These are phyloP conservation scores for Indicator indicator DNA, from an alignment of 2,113 vertebrate genomes.

Conservation along the genomic window DNA sequence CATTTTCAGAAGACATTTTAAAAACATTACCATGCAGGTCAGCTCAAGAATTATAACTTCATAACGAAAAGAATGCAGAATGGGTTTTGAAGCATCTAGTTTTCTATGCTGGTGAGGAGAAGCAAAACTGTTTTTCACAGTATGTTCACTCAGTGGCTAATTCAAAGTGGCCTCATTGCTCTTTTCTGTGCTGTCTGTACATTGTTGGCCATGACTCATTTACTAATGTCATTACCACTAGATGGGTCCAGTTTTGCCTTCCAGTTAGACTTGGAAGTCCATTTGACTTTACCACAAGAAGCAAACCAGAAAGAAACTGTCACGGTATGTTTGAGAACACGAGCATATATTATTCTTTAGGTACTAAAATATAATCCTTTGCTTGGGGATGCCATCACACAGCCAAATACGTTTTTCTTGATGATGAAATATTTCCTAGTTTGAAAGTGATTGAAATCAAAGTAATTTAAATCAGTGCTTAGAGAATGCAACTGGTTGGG, in stretches of 20 bases:
- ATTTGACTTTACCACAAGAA: not conserved
- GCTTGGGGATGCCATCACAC: not conserved
- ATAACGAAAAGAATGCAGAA: slow-evolving; percentile 9
- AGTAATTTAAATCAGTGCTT: not conserved
- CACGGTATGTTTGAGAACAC: not conserved
- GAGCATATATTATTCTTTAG: not conserved
- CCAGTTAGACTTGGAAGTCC: not conserved
- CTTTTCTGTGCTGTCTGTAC: not conserved
- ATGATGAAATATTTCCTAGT: not conserved
- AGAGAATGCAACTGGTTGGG: not conserved
- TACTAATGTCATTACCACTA: not conserved
- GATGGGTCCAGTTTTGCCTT: not conserved
- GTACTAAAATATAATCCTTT: not conserved
- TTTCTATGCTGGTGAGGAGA: not conserved
- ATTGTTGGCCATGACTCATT: not conserved
- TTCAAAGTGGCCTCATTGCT: slow-evolving; percentile 12
- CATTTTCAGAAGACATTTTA: not conserved
- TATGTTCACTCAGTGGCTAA: not conserved
- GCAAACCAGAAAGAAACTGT: not conserved
- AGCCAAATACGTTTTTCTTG: not conserved
- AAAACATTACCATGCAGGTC: not conserved
- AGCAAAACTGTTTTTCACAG: not conserved
- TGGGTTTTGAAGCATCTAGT: not conserved
- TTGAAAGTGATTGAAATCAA: not conserved
- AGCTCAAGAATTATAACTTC: not conserved